These are phyloP conservation scores for Idaea dimidiata DNA, from an alignment of 2,888 invertebrate species.

Conservation along the genomic window DNA sequence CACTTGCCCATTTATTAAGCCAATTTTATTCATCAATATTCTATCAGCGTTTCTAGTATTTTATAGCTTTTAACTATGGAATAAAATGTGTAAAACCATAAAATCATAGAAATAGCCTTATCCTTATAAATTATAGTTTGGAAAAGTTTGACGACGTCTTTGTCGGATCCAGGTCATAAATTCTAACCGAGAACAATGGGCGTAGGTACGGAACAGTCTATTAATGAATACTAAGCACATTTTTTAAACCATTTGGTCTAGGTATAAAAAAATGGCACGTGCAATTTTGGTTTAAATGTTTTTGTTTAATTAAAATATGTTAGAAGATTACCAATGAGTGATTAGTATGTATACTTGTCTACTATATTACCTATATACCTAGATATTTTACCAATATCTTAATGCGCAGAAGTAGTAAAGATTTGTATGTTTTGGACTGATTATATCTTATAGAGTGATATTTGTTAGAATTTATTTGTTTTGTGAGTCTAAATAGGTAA, in stretches of 20 bases:
- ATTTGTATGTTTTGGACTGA: background rate
- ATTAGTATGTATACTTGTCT: conserved; percentile 10
- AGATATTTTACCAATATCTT: background rate
- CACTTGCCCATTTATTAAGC: too few species aligned
- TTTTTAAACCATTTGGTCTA: conserved; percentile 37
- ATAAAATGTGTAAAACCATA: conserved; percentile 58
- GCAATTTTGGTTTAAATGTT: conserved; percentile 37
- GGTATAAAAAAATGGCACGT: conserved; percentile 31
- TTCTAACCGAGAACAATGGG: conserved; percentile 55
- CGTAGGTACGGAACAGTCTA: conserved; percentile 41
- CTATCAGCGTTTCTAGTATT: conserved; percentile 38
- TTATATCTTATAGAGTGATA: background rate
- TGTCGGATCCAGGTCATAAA: conserved; percentile 49
- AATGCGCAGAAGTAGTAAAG: background rate
- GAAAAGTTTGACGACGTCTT: conserved; percentile 38
- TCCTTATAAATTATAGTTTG: conserved; percentile 46
- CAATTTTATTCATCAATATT: conserved; percentile 13
- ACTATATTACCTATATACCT: conserved; percentile 5
- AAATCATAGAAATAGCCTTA: conserved; percentile 42
- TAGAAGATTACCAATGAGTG: conserved; percentile 41
- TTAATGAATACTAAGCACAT: conserved; percentile 66
- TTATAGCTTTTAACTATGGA: conserved; percentile 57
- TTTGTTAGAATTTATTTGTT: background rate
- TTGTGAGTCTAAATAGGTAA: too few species aligned
- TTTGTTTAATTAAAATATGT: conserved; percentile 38